Evolutionary conservation across 2,888 invertebrate species (phyloP), one percentile per base, ranked within the genome.

Genomic region (Caradrina clavipalpis): DNA sequence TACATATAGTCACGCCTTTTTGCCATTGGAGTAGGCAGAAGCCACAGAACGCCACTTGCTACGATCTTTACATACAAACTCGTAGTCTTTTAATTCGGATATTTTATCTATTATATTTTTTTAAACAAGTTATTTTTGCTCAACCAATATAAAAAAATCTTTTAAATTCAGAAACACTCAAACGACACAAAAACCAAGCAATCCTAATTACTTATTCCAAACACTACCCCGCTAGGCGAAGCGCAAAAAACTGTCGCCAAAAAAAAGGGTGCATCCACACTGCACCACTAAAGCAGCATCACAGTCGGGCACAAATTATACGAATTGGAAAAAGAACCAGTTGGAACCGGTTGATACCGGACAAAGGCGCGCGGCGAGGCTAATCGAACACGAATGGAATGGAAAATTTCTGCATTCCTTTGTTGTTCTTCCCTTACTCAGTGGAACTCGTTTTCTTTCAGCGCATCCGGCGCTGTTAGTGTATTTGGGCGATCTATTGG

Each of bases 361-460:
- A 90, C 88, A 87, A 88, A 89, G 83, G 80, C 83, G 81, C 78
- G 70, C 73, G 82, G 84, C 87, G 84, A 80, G 69, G 83, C 88
- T 90, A 91, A 90, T 88, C 86, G 90, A 90, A 88, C 87, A 82
- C 87, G 87, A 88, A 88, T 86, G 83, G 88, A 89, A 88, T 87
- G 85, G 80, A 82, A 86, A 82, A 85, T 86, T 86, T 86, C 86
- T 84, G 86, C 87, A 88, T 87, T 81, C 80, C 83, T 87, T 87
- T 87, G 86, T 87, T 86, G 82, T 86, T 86, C 82, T 86, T 86
- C 82, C 69, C 81, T 82, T 65, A 72, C 80, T 73, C 61, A 71
- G 67, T 83, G 73, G 70, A 87, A 85, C 83, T 81, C 82, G 73
- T 85, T 87, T 86, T 84, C 78, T 84, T 84, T 80, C 76, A 84